Conservation (phyloP, 2,797 vertebrate genomes). For the Characodon lateralis region DNA sequence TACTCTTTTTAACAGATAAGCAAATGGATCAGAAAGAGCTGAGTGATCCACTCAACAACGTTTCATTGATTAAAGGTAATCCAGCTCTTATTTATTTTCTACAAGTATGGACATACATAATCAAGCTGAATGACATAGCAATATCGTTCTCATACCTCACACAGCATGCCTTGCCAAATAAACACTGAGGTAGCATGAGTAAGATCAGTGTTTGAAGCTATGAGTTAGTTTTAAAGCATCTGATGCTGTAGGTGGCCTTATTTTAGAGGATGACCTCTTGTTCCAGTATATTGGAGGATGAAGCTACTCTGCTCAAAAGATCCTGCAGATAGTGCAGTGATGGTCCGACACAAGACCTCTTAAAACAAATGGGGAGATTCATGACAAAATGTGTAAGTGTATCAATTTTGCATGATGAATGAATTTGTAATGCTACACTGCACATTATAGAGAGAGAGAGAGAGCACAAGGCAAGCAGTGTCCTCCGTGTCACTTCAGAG, state of each 20-base stretch:
- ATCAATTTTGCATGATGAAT: constrained; percentile 63
- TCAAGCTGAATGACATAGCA: constrained; percentile 42
- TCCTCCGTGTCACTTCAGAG: constrained; percentile 25
- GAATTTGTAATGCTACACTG: constrained; percentile 57
- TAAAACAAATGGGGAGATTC: constrained; percentile 20
- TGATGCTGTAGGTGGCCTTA: constrained; percentile 56
- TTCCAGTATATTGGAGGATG: constrained; percentile 51
- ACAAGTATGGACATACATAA: constrained; percentile 1
- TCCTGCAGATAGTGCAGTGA: neutral
- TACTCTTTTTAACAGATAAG: constrained; percentile 52
- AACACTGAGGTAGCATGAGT: constrained; percentile 45
- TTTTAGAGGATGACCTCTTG: constrained; percentile 47
- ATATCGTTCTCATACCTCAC: constrained; percentile 36
- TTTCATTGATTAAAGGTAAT: constrained; percentile 81
- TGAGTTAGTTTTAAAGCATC: constrained; percentile 25
- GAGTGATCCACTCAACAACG: constrained; percentile 77
- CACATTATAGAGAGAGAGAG: constrained; percentile 26
- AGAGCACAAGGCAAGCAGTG: constrained; percentile 48
- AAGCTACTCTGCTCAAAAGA: constrained; percentile 36
- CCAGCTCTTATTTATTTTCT: constrained; percentile 6
- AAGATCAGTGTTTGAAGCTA: constrained; percentile 35
- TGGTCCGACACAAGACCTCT: neutral
- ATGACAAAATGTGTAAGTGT: constrained; percentile 24
- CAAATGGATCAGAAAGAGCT: constrained; percentile 80
- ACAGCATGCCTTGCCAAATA: constrained; percentile 17